Evolutionary conservation across 2,797 vertebrate species (phyloP).

Genomic region (Pseudocheirus occidentalis): DNA sequence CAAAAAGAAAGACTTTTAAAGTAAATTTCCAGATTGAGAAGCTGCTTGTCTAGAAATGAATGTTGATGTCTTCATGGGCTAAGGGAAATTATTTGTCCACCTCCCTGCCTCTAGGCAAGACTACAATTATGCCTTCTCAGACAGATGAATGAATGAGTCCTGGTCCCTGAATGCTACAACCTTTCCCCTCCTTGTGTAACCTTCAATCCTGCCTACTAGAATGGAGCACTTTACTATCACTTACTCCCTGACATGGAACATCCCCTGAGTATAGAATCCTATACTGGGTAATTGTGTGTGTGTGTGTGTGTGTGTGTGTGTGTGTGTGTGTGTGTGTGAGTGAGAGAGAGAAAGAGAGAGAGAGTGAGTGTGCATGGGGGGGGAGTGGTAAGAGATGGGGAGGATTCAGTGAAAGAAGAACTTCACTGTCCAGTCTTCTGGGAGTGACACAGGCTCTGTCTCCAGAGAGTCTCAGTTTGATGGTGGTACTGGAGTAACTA

Average conservation of each 20-base stretch:
- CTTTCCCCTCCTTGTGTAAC: too few relatives aligned
- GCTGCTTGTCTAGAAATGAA: not conserved
- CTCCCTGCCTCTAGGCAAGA: not conserved
- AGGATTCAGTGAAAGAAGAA: not conserved
- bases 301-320: not conserved
- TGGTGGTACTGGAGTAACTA: not conserved
- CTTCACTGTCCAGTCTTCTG: not conserved
- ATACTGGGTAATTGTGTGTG: not conserved
- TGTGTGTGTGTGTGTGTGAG: too few relatives aligned
- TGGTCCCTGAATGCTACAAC: accelerated
- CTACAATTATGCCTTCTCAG: accelerated
- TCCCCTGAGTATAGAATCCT: not conserved
- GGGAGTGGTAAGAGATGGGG: not conserved
- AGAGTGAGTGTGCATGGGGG: too few relatives aligned
- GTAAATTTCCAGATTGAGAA: constrained; percentile 47
- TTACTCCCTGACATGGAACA: accelerated
- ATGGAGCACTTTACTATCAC: not conserved
- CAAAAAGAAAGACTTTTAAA: constrained; percentile 38
- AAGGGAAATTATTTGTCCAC: not conserved
- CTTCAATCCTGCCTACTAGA: accelerated
- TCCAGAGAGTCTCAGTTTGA: not conserved
- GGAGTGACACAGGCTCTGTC: not conserved
- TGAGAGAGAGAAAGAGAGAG: not conserved
- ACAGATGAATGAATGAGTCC: accelerated
- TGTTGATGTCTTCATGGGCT: not conserved